These are phyloP conservation scores for Drosophila differens DNA, from an alignment of 2,888 invertebrate species.

Conservation along the genomic window DNA sequence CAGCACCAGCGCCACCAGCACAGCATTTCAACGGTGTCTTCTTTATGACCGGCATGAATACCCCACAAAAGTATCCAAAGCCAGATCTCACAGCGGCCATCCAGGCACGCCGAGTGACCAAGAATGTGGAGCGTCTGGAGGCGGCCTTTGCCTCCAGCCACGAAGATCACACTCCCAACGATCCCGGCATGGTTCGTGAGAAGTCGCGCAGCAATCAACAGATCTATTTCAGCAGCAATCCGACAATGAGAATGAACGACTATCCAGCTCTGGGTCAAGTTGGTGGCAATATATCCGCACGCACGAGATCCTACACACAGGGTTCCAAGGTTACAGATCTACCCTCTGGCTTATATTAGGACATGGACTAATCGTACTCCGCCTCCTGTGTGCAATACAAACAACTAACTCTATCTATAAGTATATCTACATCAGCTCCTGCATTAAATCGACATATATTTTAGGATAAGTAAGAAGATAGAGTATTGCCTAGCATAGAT, in stretches of 20 bases:
- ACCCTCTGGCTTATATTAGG: constrained; percentile 90
- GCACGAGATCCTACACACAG: constrained; percentile 85
- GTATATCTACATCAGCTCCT: constrained; percentile 1
- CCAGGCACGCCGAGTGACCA: constrained; percentile 88
- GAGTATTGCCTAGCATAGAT: constrained; percentile 49
- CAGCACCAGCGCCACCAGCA: constrained; percentile 82
- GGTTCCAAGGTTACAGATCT: constrained; percentile 90
- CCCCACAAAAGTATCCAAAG: constrained; percentile 85
- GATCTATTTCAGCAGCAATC: constrained; percentile 84
- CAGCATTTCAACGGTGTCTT: constrained; percentile 88
- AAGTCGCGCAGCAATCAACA: constrained; percentile 83
- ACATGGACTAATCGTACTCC: constrained; percentile 3
- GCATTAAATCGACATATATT: constrained; percentile 5
- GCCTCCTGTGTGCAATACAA: constrained; percentile 71
- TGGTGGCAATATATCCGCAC: constrained; percentile 88
- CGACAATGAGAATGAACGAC: constrained; percentile 77
- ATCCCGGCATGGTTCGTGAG: constrained; percentile 88
- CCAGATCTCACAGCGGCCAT: constrained; percentile 86
- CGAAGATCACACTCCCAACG: constrained; percentile 86
- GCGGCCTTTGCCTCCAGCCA: constrained; percentile 79
- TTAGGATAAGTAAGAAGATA: constrained; percentile 7
- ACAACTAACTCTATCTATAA: constrained; percentile 39
- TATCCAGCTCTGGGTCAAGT: constrained; percentile 86
- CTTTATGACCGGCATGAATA: constrained; percentile 86
- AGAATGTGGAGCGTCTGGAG: constrained; percentile 92